Percentiles rank a stretch among this genome's conserved stretches.
phyloP scores from a whole-genome alignment of 2,888 invertebrate species.

The Seira sanloemensis region DNA sequence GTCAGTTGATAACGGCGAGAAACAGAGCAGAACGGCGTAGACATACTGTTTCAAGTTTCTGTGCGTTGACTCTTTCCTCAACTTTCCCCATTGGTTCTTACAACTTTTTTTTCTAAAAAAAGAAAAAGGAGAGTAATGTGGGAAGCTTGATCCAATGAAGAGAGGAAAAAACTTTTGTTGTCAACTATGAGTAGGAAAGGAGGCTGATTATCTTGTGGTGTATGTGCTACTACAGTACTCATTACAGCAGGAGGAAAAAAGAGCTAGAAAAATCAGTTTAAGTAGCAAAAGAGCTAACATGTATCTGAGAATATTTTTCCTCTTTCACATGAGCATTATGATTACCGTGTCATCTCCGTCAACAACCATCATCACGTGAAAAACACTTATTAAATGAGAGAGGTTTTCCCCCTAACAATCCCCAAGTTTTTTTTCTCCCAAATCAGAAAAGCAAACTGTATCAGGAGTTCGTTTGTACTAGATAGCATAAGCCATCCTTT shows the following conservation, averaged over 20 bases:
- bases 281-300: not conserved
- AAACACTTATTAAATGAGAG: slow-evolving; percentile 2
- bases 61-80: not conserved
- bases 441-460: slow-evolving; percentile 30
- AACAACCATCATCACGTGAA: not conserved
- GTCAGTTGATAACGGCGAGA: too few species aligned
- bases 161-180: not conserved
- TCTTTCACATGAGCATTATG: not conserved
- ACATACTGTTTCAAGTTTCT: too few species aligned
- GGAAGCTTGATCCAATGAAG: slow-evolving; percentile 4
- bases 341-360: not conserved
- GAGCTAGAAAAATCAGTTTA: not conserved
- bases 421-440: too few species aligned
- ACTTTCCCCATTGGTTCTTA: not conserved
- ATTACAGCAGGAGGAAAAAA: not conserved
- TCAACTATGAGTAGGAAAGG: not conserved
- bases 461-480: not conserved
- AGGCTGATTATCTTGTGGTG: not conserved
- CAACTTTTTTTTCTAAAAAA: too few species aligned
- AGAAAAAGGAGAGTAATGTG: not conserved
- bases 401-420: too few species aligned
- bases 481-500: too few species aligned
- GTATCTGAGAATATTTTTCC: not conserved
- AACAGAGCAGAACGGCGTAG: too few species aligned
- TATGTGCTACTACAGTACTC: not conserved